Evolutionary conservation across 2,797 vertebrate species (phyloP).

Genomic region (Cyprinella venusta): DNA sequence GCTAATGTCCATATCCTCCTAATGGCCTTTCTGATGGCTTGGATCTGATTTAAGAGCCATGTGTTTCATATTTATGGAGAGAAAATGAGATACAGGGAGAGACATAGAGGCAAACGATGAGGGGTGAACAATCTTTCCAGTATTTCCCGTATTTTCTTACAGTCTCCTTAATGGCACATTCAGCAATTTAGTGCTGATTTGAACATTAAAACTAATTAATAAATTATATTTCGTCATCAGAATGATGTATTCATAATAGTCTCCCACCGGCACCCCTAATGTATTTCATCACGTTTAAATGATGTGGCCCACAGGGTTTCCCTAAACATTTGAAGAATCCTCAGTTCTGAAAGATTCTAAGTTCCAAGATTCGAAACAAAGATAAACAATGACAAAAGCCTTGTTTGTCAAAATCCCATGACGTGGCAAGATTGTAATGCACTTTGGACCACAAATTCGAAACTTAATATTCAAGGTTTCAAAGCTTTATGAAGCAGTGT

Average conservation of each 20-base stretch:
- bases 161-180: background rate
- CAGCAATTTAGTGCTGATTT: background rate
- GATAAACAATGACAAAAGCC: background rate
- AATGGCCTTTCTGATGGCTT: slow-evolving; percentile 34
- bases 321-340: background rate
- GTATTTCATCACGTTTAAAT: background rate
- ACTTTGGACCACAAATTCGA: background rate
- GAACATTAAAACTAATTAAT: background rate
- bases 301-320: background rate
- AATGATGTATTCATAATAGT: background rate
- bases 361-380: background rate
- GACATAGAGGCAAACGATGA: background rate
- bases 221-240: background rate
- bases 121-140: background rate
- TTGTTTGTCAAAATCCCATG: background rate
- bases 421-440: background rate
- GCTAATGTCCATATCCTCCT: slow-evolving; percentile 27
- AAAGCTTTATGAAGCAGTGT: background rate
- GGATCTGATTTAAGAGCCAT: slow-evolving; percentile 14
- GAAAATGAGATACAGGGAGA: background rate
- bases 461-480: background rate
- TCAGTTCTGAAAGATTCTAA: background rate
- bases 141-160: background rate
- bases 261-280: too few relatives aligned
- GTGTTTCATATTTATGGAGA: slow-evolving; percentile 24